Evolutionary conservation across 30 jellyfish, hydroid and myxozoan species (phyloP), one percentile per base, ranked within the genome.

Genomic region (Aurelia sp.): DNA sequence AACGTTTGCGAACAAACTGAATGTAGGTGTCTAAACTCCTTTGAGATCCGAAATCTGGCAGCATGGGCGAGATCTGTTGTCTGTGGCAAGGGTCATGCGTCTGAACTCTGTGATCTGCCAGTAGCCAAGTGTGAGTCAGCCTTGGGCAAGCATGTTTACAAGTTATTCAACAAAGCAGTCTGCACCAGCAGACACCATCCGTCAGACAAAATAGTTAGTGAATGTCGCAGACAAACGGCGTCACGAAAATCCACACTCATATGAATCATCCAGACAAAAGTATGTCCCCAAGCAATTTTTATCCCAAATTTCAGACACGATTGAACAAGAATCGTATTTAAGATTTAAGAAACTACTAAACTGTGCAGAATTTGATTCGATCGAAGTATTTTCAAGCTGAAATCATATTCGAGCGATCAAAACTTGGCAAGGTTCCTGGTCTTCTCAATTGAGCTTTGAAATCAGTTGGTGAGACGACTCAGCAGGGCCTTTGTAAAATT

Each of bases 191-290:
- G 93, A 84, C 93, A 73, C 69, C 78, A 73, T 82, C 93, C 75
- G 87, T 84, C 87, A 84, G 93, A 68, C 93, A 71, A 82, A 84
- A 84, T 84, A 84, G 87, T 73, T 84, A 72, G 93, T 63, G 85
- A 70, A 71, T 52, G 86, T 69, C 92, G 74, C 80, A 84, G 93
- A 71, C 93, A 76, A 60, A 69, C 75, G 93, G 93, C 93, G 93
- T 84, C 93, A 84, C 77, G 71, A 84, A 66, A 84, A 71, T 84
- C 93, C 93, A 55, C 93, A 84, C 75, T 71, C 89, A 48, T 73
- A 73, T 71, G 87, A 72, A 71, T 84, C 81, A 73, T 64, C 47
- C 18, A 84, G 33, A 57, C 62, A 44, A 44, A 44, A 44, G 55
- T 5, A 44, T 16, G 13, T 44, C 15, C 55, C 15, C 13, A 13